Base-by-base conservation (phyloP, 2,888 invertebrate genomes). In the Cryptocephalus moraei region DNA sequence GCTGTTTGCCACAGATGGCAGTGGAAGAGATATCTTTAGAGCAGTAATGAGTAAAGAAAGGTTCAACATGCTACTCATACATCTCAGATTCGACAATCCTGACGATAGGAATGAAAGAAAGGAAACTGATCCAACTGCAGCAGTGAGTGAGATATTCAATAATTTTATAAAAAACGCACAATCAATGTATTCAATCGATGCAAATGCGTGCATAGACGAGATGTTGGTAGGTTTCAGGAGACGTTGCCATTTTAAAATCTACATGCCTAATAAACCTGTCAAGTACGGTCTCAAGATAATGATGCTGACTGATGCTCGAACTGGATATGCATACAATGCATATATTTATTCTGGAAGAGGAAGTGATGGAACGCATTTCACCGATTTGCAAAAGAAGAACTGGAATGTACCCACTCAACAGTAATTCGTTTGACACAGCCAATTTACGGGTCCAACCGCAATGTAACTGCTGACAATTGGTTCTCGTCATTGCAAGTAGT, bases 1-100 rank as follows among this genome's bases (percentile, higher is more conserved):
- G 31, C 31, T 54, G 11, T 56, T 55, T 48, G 49, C 52, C 33
- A 52, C 55, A 4, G 50, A 57, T 50, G 57, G 56, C 8, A 55
- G 47, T 12, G 52, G 51, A 31, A 12, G 52, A 39, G 46, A 52
- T 11, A 52, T 56, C 36, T 57, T 57, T 40, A 12, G 52, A 34
- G 46, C 41, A 11, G 38, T 44, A 8, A 56, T 57, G 49, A 43
- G 45, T 14, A 32, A 44, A 42, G 50, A 51, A 33, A 32, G 49
- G 33, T 50, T 54, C 49, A 11, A 34, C 11, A 38, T 45, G 38
- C 33, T 56, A 32, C 44, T 59, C 8, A 8, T 2, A 8, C 8
- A 8, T 22, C 32, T 41, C 2, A 14, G 13, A 4, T 41, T 41
- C 32, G 41, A 41, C 31, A 22, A 41, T 22, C 8, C 41, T 8